phyloP scores from a whole-genome alignment of 2,113 vertebrate genomes.

The Percopsis transmontana region DNA sequence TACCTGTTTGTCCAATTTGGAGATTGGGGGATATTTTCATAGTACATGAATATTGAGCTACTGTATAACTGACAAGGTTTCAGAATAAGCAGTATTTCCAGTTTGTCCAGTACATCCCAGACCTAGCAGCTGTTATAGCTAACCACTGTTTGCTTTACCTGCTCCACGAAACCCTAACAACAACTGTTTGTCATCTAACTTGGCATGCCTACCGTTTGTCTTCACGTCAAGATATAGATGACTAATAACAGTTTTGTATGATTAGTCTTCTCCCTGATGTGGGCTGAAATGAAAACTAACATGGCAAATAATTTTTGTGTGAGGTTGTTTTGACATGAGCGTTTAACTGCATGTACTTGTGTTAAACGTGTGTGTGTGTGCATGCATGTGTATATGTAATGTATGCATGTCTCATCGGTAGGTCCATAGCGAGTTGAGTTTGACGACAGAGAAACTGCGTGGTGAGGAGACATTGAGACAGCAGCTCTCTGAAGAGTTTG shows the following conservation, averaged over 20 bases:
- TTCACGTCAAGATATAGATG: constrained; percentile 21
- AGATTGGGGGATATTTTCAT: constrained; percentile 8
- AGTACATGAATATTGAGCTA: not conserved
- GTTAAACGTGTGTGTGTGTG: not conserved
- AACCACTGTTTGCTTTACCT: constrained; percentile 45
- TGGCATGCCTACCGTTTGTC: constrained; percentile 47
- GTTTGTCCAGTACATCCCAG: constrained; percentile 64
- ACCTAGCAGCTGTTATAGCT: constrained; percentile 43
- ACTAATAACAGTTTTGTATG: constrained; percentile 15
- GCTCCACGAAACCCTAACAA: constrained; percentile 46
- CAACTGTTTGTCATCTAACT: constrained; percentile 31
- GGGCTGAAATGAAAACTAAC: constrained; percentile 39
- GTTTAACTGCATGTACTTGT: constrained; percentile 12
- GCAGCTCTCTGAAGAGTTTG: constrained; percentile 79
- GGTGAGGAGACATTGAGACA: constrained; percentile 76
- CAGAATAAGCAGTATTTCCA: constrained; percentile 33
- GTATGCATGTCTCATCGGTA: constrained; percentile 39
- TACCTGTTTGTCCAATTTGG: too few relatives aligned
- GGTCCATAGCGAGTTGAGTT: constrained; percentile 81
- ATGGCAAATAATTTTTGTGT: constrained; percentile 6
- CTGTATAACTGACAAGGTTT: not conserved
- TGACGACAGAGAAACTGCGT: constrained; percentile 71
- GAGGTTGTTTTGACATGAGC: constrained; percentile 18
- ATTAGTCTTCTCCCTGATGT: constrained; percentile 6
- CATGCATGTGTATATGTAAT: constrained; percentile 10